Percentiles rank a stretch among this genome's conserved stretches.
phyloP scores from a whole-genome alignment of 2,797 vertebrate genomes.

The Cottoperca gobio region DNA sequence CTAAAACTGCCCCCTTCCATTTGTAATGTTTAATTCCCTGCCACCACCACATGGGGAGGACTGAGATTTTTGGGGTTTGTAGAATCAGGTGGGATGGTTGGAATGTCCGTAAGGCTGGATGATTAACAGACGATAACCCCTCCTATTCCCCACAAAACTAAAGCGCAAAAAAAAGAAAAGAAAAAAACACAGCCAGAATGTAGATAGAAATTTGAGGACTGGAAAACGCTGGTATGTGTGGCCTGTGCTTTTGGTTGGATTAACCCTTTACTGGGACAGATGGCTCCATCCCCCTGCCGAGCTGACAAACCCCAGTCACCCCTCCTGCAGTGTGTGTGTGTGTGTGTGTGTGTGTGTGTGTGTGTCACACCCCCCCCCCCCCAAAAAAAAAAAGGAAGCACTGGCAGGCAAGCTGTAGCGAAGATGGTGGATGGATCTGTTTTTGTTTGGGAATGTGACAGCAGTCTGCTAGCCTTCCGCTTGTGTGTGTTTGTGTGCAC shows the following conservation, averaged over 20 bases:
- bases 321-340: slow-evolving; percentile 45
- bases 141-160: background rate
- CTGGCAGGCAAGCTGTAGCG: slow-evolving; percentile 54
- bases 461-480: slow-evolving; percentile 61
- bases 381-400: slow-evolving; percentile 9
- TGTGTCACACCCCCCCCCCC: slow-evolving; percentile 24
- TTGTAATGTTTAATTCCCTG: slow-evolving; percentile 47
- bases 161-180: slow-evolving; percentile 8
- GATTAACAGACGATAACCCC: slow-evolving; percentile 4
- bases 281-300: slow-evolving; percentile 79
- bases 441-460: slow-evolving; percentile 72
- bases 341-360: slow-evolving; percentile 23
- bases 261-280: slow-evolving; percentile 87
- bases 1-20: slow-evolving; percentile 22
- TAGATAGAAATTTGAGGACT: slow-evolving; percentile 69
- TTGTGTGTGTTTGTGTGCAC: slow-evolving; percentile 29
- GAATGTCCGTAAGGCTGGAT: background rate
- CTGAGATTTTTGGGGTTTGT: slow-evolving; percentile 52
- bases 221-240: slow-evolving; percentile 83
- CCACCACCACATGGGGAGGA: slow-evolving; percentile 25
- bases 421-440: slow-evolving; percentile 77
- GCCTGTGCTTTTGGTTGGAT: slow-evolving; percentile 84
- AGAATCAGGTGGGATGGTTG: slow-evolving; percentile 49
- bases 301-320: slow-evolving; percentile 75
- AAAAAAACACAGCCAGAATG: slow-evolving; percentile 21